phyloP scores from a whole-genome alignment of 2,888 invertebrate genomes.

The Acrobasis repandana region DNA sequence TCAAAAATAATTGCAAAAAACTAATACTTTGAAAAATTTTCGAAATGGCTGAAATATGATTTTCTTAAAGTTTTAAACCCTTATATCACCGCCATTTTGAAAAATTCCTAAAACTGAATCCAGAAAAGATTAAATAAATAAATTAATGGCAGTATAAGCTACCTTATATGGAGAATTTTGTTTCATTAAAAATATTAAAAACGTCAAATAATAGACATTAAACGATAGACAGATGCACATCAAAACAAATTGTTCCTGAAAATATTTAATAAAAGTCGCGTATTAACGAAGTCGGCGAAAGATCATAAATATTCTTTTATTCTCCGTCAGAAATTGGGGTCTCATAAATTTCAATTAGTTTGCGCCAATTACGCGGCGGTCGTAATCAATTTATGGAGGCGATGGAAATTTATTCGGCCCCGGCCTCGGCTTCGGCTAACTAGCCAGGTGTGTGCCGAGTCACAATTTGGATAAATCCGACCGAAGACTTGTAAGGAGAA shows the following conservation, averaged over 20 bases:
- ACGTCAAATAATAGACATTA: too few relatives aligned
- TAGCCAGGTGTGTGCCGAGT: slow-evolving; percentile 24
- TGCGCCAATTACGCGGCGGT: slow-evolving; percentile 30
- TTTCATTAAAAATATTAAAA: too few relatives aligned
- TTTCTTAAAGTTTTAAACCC: too few relatives aligned
- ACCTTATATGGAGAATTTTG: too few relatives aligned
- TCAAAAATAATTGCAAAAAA: too few relatives aligned
- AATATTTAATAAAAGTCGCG: slow-evolving; percentile 4
- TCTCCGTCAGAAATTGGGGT: slow-evolving; percentile 27
- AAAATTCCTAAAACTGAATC: too few relatives aligned
- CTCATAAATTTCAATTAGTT: slow-evolving; percentile 34
- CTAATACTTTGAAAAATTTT: too few relatives aligned
- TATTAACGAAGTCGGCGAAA: neutral
- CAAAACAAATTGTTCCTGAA: neutral
- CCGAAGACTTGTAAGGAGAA: too few relatives aligned
- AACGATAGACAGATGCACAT: neutral
- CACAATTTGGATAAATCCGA: slow-evolving; percentile 4
- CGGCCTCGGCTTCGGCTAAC: slow-evolving; percentile 15
- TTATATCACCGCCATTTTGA: too few relatives aligned
- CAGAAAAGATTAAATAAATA: too few relatives aligned
- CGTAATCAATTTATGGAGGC: slow-evolving; percentile 21
- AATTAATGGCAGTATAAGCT: too few relatives aligned
- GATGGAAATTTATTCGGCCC: slow-evolving; percentile 18
- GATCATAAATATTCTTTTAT: slow-evolving; percentile 26
- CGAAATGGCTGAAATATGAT: too few relatives aligned